phyloP scores from a whole-genome alignment of 2,888 invertebrate genomes.

The Hyles lineata region DNA sequence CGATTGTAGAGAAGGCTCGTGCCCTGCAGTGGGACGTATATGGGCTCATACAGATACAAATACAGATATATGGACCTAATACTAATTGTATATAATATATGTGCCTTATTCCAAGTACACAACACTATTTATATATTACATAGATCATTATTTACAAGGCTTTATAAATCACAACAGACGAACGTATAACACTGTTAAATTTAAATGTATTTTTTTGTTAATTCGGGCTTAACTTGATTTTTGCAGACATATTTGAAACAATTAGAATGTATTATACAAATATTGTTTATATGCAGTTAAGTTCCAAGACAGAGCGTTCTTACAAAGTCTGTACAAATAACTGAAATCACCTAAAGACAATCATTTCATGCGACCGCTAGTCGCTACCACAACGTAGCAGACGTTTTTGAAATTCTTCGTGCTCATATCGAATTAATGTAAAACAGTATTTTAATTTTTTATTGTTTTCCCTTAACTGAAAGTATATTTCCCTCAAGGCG shows the following conservation, averaged over 20 bases:
- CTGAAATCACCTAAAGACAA: no score
- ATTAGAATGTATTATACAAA: not conserved
- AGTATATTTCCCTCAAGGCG: constrained; percentile 60
- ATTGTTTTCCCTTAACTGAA: not conserved
- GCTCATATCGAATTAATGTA: not conserved
- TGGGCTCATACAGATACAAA: no score
- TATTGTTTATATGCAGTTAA: no score
- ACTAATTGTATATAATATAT: not conserved
- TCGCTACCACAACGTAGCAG: no score
- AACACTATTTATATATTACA: not conserved
- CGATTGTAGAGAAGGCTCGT: no score
- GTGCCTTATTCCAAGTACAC: not conserved
- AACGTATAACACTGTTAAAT: not conserved
- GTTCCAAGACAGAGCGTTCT: no score
- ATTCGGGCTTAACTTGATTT: not conserved
- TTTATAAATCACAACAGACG: not conserved
- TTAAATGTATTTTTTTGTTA: not conserved
- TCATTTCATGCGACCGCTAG: no score
- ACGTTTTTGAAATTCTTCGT: no score
- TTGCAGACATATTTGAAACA: not conserved
- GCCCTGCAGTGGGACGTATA: no score
- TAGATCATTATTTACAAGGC: not conserved
- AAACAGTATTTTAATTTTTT: not conserved
- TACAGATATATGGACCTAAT: no score
- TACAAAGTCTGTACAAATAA: no score